A percentile compares a stretch with the other conserved stretches of the same genome.
phyloP scores from a whole-genome alignment of 2,113 vertebrate genomes.

The Grantiella picta region DNA sequence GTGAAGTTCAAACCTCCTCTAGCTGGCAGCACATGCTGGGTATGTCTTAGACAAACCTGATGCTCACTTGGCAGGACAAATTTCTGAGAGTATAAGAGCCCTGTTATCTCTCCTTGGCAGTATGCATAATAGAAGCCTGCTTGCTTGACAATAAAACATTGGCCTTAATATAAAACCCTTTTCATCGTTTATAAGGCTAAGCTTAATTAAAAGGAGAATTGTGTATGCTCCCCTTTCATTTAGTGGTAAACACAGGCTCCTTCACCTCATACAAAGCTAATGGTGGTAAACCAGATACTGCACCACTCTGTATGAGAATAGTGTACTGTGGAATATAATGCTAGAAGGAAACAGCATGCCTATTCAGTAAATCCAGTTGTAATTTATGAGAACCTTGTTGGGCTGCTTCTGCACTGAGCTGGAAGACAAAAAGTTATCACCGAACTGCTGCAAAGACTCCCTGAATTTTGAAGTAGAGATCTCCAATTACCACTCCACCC shows the following conservation, averaged over 20 bases:
- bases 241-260: constrained; percentile 40
- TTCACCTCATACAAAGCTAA: constrained; percentile 29
- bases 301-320: background rate
- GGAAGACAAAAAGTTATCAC: background rate
- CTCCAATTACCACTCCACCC: background rate
- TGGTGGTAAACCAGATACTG: background rate
- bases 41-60: constrained; percentile 40
- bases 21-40: constrained; percentile 17
- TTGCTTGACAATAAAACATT: constrained; percentile 11
- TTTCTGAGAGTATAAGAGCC: constrained; percentile 27
- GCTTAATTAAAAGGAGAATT: constrained; percentile 57
- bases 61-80: constrained; percentile 50
- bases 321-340: background rate
- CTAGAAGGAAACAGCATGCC: background rate
- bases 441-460: background rate
- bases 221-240: constrained; percentile 38
- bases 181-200: constrained; percentile 14
- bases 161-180: constrained; percentile 31
- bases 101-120: constrained; percentile 54
- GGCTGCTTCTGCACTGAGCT: background rate
- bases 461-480: background rate
- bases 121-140: constrained; percentile 4
- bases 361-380: background rate
- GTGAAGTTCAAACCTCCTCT: constrained; percentile 28
- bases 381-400: background rate